Evolutionary conservation across 2,113 vertebrate species (phyloP), one percentile per base, ranked within the genome.

Genomic region (Guaruba guarouba): DNA sequence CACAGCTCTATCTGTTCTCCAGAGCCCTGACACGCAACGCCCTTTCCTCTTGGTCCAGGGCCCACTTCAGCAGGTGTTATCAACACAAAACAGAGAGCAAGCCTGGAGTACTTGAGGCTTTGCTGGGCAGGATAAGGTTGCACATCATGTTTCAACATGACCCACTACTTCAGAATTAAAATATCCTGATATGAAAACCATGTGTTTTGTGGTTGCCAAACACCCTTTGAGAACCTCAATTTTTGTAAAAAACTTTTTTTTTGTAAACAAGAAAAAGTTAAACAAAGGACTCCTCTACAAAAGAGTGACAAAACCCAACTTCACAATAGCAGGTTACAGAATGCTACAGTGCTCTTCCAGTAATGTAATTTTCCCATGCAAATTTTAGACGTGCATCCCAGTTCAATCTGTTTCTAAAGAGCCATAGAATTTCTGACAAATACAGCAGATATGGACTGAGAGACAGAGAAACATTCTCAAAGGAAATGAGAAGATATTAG

Each of bases 1-100:
- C 66, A 91, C 59, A 79, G 81, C 37, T 82, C 89, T 92, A 69
- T 92, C 92, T 95, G 75, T 84, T 79, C 69, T 79, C 66, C 63
- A 80, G 92, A 95, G 68, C 78, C 9, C 78, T 86, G 87, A 92
- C 37, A 85, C 2, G 10, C 63, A 93, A 95, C 84, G 82, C 84
- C 82, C 95, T 62, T 95, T 96, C 93, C 95, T 91, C 41, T 89
- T 95, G 94, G 78, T 69, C 75, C 78, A 85, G 41, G 28, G 90
- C 84, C 94, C 37, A 12, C 44, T 94, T 85, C 9, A 90, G 93
- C 94, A 91, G 93, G 91, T 94, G 94, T 96, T 96, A 97, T 92
- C 96, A 92, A 87, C 77, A 93, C 67, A 90, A 90, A 95, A 86
- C 95, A 96, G 94, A 92, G n/a, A 57, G 75, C 78, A 52, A 90